phyloP scores from a whole-genome alignment of 53 echinoderm and acorn worm species.

The Echinarachnius parma region DNA sequence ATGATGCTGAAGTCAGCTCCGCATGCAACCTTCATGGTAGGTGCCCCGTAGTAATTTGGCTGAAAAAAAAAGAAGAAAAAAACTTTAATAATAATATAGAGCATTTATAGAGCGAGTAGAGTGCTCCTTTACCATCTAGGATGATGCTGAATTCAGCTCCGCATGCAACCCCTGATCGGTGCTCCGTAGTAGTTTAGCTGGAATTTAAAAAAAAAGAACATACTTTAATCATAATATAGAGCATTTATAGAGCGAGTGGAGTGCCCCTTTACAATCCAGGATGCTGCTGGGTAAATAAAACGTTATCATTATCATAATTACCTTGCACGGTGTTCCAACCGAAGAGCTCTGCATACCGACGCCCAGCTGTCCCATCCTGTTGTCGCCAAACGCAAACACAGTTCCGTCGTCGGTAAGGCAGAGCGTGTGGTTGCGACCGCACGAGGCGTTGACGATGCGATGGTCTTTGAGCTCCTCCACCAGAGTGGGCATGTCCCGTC shows the following conservation, averaged over 20 bases:
- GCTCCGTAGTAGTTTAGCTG: conserved; percentile 85
- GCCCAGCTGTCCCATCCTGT: conserved; percentile 86
- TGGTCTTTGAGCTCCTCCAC: conserved; percentile 81
- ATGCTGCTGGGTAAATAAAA: too few relatives aligned
- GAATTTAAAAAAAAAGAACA: not conserved
- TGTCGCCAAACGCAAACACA: conserved; percentile 91
- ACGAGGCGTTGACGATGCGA: conserved; percentile 82
- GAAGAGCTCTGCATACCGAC: conserved; percentile 86
- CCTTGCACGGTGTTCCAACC: conserved; percentile 76
- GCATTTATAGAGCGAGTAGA: conserved; percentile 96
- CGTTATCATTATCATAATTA: too few relatives aligned
- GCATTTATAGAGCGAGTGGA: conserved; percentile 93
- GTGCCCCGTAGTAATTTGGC: conserved; percentile 84
- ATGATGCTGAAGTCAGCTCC: conserved; percentile 97
- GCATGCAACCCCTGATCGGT: conserved; percentile 89
- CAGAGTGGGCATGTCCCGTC: conserved; percentile 78
- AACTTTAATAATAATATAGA: too few relatives aligned
- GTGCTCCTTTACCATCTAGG: conserved; percentile 83
- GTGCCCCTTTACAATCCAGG: conserved; percentile 83
- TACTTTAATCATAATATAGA: not conserved
- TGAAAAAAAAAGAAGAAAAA: conserved; percentile 22
- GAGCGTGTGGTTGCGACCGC: conserved; percentile 91
- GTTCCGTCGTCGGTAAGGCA: conserved; percentile 92
- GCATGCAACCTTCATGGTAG: conserved; percentile 92
- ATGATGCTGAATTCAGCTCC: conserved; percentile 97